phyloP scores from a whole-genome alignment of 2,113 vertebrate genomes.

The Formicarius rufipectus region DNA sequence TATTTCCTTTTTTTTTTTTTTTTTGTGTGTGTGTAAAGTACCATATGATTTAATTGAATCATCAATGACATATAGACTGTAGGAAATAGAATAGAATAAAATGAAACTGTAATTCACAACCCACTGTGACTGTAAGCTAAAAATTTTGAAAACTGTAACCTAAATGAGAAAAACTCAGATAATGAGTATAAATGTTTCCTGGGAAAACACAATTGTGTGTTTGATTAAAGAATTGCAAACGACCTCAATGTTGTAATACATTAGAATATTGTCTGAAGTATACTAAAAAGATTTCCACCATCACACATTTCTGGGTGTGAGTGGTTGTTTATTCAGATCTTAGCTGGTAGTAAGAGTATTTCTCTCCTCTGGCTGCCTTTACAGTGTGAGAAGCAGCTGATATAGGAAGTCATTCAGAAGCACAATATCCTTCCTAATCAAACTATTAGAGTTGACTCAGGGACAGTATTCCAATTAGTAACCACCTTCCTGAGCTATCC shows the following conservation, averaged over 20 bases:
- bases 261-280: neutral
- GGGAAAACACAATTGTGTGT: neutral
- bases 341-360: neutral
- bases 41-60: neutral
- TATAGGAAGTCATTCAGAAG: constrained; percentile 5
- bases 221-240: neutral
- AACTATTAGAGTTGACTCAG: neutral
- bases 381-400: neutral
- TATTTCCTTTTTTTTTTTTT: neutral
- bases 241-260: neutral
- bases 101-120: neutral
- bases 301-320: neutral
- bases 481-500: neutral
- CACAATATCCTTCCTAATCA: neutral
- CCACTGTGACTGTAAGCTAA: neutral
- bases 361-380: neutral
- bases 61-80: neutral
- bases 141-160: neutral
- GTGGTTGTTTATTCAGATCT: neutral
- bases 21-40: neutral
- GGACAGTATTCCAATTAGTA: neutral
- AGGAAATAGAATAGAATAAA: neutral
- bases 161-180: neutral
- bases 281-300: neutral
- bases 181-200: neutral